A percentile compares a stretch with the other conserved stretches of the same genome.
phyloP scores from a whole-genome alignment of 1,140 invertebrate genomes.

The Drosophila sproati region DNA sequence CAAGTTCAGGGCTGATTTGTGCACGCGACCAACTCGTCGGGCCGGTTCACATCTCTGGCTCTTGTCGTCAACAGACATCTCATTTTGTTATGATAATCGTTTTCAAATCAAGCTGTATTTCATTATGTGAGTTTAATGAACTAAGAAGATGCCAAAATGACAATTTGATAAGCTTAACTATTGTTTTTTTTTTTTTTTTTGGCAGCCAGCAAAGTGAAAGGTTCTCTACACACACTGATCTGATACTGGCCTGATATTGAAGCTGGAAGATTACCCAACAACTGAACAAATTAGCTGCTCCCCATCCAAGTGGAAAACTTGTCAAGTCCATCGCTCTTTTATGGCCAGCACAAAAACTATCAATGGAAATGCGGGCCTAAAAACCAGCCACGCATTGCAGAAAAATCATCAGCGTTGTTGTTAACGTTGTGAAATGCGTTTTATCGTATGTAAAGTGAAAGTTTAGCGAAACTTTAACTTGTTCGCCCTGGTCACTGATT shows the following conservation, averaged over 20 bases:
- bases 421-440: slow-evolving; percentile 26
- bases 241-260: slow-evolving; percentile 26
- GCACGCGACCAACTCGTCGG: slow-evolving; percentile 68
- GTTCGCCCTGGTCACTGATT: slow-evolving; percentile 27
- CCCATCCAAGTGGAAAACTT: slow-evolving; percentile 34
- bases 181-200: slow-evolving; percentile 28
- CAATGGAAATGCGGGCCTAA: slow-evolving; percentile 23
- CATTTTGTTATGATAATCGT: slow-evolving; percentile 72
- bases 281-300: slow-evolving; percentile 31
- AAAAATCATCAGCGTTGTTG: not conserved
- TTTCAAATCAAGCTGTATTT: slow-evolving; percentile 14
- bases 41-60: slow-evolving; percentile 50
- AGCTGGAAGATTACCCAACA: slow-evolving; percentile 47
- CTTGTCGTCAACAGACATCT: not conserved
- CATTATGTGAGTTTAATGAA: slow-evolving; percentile 65
- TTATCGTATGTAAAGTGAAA: slow-evolving; percentile 46
- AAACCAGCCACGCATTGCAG: slow-evolving; percentile 1
- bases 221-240: slow-evolving; percentile 46
- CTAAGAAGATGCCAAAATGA: slow-evolving; percentile 12
- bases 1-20: slow-evolving; percentile 75
- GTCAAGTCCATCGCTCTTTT: slow-evolving; percentile 12
- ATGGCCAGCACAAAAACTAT: slow-evolving; percentile 1
- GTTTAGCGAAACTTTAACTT: slow-evolving; percentile 50
- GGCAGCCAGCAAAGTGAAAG: slow-evolving; percentile 62
- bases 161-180: slow-evolving; percentile 35